Evolutionary conservation across 2,888 invertebrate genomes (phyloP).

Genomic region (Amblyjoppa fuscipennis): DNA sequence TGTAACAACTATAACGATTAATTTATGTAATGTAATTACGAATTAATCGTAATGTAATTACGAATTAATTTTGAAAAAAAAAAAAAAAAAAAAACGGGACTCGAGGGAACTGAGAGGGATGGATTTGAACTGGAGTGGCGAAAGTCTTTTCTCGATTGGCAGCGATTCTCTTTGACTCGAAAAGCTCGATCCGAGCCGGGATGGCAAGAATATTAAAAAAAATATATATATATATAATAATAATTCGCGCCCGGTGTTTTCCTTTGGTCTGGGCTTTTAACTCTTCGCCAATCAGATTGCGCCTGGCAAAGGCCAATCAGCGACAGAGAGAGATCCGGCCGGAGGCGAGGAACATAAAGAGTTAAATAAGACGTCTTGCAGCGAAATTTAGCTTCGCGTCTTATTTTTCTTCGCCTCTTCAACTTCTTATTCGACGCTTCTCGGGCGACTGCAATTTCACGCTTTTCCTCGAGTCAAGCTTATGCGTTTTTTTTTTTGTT

Average conservation of each 20-base stretch:
- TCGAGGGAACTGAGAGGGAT: background rate
- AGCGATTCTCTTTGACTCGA: conserved; percentile 58
- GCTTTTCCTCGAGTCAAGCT: conserved; percentile 24
- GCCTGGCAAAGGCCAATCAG: conserved; percentile 59
- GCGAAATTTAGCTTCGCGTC: conserved; percentile 42
- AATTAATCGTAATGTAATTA: background rate
- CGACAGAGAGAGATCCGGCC: conserved; percentile 24
- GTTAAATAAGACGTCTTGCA: conserved; percentile 42
- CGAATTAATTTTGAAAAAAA: background rate
- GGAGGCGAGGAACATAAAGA: conserved; percentile 28
- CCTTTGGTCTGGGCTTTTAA: conserved; percentile 51
- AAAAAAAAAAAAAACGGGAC: background rate
- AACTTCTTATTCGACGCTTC: conserved; percentile 32
- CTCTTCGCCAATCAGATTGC: conserved; percentile 59
- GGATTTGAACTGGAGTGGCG: conserved; percentile 10
- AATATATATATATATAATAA: background rate
- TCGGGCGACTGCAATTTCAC: conserved; percentile 38
- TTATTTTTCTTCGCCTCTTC: conserved; percentile 14
- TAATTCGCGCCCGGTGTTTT: conserved; percentile 16
- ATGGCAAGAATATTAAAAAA: conserved; percentile 3
- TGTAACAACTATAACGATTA: conserved; percentile 1
- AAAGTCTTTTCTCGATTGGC: conserved; percentile 50
- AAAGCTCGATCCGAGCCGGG: conserved; percentile 19
- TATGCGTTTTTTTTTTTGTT: conserved; percentile 18
- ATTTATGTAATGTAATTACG: background rate